Conservation (phyloP, 2,888 invertebrate species). For the Syritta pipiens region DNA sequence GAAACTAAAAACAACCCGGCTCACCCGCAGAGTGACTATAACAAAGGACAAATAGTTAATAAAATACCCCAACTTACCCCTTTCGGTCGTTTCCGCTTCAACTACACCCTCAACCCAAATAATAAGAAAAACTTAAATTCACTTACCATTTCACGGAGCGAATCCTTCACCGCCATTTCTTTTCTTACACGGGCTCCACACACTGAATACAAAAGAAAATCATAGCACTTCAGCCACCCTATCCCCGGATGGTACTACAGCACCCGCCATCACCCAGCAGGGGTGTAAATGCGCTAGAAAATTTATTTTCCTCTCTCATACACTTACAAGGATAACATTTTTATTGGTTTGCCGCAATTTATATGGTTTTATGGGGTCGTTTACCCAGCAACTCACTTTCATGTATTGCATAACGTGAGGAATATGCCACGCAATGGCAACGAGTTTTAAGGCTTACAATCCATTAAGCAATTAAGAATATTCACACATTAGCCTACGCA, state of each 20-base stretch:
- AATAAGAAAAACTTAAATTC: constrained; percentile 50
- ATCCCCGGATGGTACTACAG: constrained; percentile 20
- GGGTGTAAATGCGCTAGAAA: constrained; percentile 50
- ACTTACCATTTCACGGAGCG: constrained; percentile 55
- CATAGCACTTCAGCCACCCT: constrained; percentile 4
- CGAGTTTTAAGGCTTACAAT: constrained; percentile 60
- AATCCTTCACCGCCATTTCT: constrained; percentile 24
- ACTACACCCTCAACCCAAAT: constrained; percentile 39
- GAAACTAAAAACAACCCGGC: constrained; percentile 26
- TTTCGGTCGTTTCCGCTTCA: too few species aligned
- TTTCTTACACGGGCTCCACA: constrained; percentile 30
- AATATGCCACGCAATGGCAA: constrained; percentile 7
- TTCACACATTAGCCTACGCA: constrained; percentile 9
- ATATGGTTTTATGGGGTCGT: constrained; percentile 61
- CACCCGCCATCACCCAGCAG: constrained; percentile 12
- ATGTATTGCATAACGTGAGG: constrained; percentile 27
- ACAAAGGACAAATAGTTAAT: constrained; percentile 52
- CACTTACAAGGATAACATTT: constrained; percentile 57
- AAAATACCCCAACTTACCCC: constrained; percentile 35
- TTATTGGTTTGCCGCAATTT: constrained; percentile 60
- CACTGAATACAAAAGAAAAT: constrained; percentile 38
- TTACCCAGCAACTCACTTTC: constrained; percentile 28
- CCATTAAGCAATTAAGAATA: constrained; percentile 64
- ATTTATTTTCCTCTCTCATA: constrained; percentile 39
- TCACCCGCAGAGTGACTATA: constrained; percentile 16